phyloP scores from a whole-genome alignment of 2,888 invertebrate genomes.

The Pemphredon lugubris region DNA sequence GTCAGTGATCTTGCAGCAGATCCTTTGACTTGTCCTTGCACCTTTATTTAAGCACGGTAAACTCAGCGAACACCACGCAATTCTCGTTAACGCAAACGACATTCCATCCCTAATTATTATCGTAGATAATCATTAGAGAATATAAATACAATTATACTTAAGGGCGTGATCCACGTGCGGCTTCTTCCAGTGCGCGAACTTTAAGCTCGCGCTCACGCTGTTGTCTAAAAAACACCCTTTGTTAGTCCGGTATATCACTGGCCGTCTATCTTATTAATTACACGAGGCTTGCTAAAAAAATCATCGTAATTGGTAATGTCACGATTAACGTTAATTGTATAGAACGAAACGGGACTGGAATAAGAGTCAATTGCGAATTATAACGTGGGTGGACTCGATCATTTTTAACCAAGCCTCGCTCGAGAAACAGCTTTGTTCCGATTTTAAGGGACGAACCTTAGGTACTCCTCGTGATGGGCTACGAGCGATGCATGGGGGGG shows the following conservation, averaged over 20 bases:
- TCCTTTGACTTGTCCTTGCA: slow-evolving; percentile 37
- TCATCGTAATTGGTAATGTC: too few species aligned
- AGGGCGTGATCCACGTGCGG: slow-evolving; percentile 88
- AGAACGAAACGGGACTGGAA: too few species aligned
- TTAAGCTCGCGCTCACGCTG: slow-evolving; percentile 93
- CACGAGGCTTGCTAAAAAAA: too few species aligned
- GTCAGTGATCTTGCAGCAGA: slow-evolving; percentile 35
- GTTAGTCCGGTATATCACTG: slow-evolving; percentile 58
- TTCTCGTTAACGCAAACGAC: slow-evolving; percentile 26
- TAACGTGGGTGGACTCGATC: too few species aligned
- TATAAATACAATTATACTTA: slow-evolving; percentile 76
- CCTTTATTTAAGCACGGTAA: slow-evolving; percentile 17
- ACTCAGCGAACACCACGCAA: slow-evolving; percentile 8
- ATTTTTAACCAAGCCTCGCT: slow-evolving; percentile 19
- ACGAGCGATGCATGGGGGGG: slow-evolving; percentile 84
- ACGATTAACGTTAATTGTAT: too few species aligned
- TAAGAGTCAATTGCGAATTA: too few species aligned
- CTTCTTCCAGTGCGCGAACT: slow-evolving; percentile 92
- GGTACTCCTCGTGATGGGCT: slow-evolving; percentile 86
- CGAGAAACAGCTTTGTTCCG: too few species aligned
- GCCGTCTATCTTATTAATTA: too few species aligned
- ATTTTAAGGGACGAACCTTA: slow-evolving; percentile 82
- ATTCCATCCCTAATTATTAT: slow-evolving; percentile 54
- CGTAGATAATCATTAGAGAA: slow-evolving; percentile 65
- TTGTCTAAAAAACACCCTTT: slow-evolving; percentile 84